phyloP scores from a whole-genome alignment of 2,888 invertebrate genomes.

The Clostera curtula region DNA sequence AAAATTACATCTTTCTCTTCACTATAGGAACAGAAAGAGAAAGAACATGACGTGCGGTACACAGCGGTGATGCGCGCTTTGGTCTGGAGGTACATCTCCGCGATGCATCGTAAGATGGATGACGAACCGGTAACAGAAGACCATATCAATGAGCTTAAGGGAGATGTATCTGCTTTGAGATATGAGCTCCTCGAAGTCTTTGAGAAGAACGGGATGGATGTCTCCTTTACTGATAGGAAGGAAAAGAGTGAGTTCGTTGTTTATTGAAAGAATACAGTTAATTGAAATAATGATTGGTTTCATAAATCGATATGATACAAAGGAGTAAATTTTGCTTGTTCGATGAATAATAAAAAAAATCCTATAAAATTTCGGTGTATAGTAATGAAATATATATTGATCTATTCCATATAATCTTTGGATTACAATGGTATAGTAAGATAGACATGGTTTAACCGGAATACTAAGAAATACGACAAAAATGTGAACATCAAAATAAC shows the following conservation, averaged over 20 bases:
- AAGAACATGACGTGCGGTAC: constrained; percentile 81
- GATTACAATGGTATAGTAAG: too few species aligned
- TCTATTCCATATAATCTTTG: too few species aligned
- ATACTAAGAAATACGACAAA: too few species aligned
- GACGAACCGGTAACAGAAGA: constrained; percentile 94
- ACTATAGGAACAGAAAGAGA: constrained; percentile 74
- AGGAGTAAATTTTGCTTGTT: too few species aligned
- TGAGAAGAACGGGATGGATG: constrained; percentile 90
- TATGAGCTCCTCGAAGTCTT: constrained; percentile 94
- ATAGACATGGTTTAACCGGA: too few species aligned
- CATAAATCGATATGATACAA: too few species aligned
- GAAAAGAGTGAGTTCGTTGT: constrained; percentile 78
- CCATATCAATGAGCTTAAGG: constrained; percentile 93
- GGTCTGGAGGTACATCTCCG: constrained; percentile 93
- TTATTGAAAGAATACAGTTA: too few species aligned
- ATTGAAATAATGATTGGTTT: too few species aligned
- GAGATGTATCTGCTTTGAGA: constrained; percentile 92
- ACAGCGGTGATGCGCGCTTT: constrained; percentile 90
- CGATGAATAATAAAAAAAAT: too few species aligned
- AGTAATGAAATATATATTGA: too few species aligned
- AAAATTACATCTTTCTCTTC: neutral
- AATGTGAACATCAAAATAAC: too few species aligned
- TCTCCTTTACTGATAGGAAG: constrained; percentile 81
- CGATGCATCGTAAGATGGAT: constrained; percentile 88
- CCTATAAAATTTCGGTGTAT: too few species aligned